These are phyloP conservation scores for Metopolophium dirhodum DNA, from an alignment of 1,140 invertebrate genomes.

Conservation along the genomic window DNA sequence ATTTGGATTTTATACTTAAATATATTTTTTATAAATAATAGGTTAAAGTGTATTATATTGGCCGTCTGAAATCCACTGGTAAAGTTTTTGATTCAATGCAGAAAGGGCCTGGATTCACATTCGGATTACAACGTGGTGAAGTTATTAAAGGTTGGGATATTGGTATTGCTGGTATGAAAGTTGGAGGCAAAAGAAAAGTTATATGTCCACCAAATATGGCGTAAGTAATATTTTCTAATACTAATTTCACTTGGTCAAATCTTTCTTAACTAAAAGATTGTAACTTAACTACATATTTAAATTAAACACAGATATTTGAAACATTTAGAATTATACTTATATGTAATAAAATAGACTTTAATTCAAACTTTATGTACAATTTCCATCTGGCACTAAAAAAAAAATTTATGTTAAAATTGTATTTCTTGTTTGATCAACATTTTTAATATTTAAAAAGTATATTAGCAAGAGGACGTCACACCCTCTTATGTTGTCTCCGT, in stretches of 20 bases:
- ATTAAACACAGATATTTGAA: no score
- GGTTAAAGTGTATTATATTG: slow-evolving; percentile 77
- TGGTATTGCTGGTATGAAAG: slow-evolving; percentile 87
- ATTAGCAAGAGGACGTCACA: no score
- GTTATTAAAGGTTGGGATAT: slow-evolving; percentile 93
- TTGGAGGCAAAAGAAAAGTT: slow-evolving; percentile 88
- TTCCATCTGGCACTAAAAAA: no score
- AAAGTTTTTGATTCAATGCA: slow-evolving; percentile 79
- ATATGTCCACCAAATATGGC: slow-evolving; percentile 83
- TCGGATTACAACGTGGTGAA: slow-evolving; percentile 81
- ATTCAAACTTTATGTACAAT: no score
- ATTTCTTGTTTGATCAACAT: no score
- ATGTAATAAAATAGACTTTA: no score
- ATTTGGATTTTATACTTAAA: background rate
- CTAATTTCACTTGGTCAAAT: background rate
- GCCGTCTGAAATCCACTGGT: slow-evolving; percentile 78
- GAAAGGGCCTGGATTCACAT: slow-evolving; percentile 82
- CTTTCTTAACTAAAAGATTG: no score
- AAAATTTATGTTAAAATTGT: no score
- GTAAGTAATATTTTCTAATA: slow-evolving; percentile 67
- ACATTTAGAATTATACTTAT: no score
- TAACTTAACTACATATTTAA: no score
- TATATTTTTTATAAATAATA: slow-evolving; percentile 58
- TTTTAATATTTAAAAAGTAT: no score
- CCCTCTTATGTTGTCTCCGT: no score